These are phyloP conservation scores for Drosophila peninsularis DNA, from an alignment of 2,888 invertebrate genomes.

Conservation along the genomic window DNA sequence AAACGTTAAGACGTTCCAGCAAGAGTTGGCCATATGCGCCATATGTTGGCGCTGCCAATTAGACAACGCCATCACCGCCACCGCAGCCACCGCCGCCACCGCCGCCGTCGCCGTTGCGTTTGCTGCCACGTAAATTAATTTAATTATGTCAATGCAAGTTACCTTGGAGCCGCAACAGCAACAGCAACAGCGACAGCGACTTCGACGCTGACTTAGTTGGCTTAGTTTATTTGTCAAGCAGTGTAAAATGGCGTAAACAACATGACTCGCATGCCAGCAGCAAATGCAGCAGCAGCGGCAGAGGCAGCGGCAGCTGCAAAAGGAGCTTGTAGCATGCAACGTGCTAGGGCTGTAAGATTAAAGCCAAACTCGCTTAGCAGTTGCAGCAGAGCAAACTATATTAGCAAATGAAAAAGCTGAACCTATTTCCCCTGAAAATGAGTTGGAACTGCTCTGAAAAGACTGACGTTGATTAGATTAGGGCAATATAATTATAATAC, in stretches of 20 bases:
- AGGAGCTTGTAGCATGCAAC: constrained; percentile 66
- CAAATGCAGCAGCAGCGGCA: not conserved
- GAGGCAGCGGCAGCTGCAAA: constrained; percentile 34
- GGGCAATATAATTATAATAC: not conserved
- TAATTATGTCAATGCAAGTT: constrained; percentile 84
- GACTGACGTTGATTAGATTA: too few species aligned
- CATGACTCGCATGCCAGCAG: constrained; percentile 56
- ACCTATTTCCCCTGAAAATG: not conserved
- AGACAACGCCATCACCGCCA: constrained; percentile 62
- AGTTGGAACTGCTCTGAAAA: not conserved
- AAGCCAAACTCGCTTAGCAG: constrained; percentile 13
- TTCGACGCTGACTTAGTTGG: constrained; percentile 52
- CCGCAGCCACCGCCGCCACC: not conserved
- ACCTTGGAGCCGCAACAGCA: constrained; percentile 72
- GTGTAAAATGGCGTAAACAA: constrained; percentile 78
- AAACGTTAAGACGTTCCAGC: constrained; percentile 26
- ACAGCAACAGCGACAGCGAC: constrained; percentile 17
- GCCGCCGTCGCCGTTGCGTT: constrained; percentile 25
- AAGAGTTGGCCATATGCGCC: constrained; percentile 59
- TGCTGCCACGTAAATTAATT: constrained; percentile 82
- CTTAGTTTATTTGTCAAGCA: constrained; percentile 78
- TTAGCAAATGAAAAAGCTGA: not conserved
- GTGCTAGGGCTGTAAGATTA: constrained; percentile 51
- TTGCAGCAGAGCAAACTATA: not conserved
- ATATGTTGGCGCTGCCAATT: constrained; percentile 76